phyloP scores from a whole-genome alignment of 2,888 invertebrate genomes.

The Plebejus melissa region DNA sequence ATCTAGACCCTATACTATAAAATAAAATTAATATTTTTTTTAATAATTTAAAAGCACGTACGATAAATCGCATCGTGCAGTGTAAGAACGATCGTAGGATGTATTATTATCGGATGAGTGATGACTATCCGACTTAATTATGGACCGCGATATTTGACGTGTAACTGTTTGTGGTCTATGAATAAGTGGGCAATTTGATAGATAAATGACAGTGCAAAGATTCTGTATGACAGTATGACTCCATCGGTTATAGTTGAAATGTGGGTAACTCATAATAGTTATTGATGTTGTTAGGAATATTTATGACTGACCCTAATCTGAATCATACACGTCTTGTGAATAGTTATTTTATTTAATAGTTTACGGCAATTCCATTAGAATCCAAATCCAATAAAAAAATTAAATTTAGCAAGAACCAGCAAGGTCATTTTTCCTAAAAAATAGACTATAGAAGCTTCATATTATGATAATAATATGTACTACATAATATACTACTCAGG shows the following conservation, averaged over 20 bases:
- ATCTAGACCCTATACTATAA: too few relatives aligned
- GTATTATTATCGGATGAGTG: conserved; percentile 31
- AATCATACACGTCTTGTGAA: neutral
- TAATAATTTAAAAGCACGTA: neutral
- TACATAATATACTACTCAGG: neutral
- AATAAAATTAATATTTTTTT: neutral
- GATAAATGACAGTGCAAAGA: conserved; percentile 9
- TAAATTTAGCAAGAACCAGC: too few relatives aligned
- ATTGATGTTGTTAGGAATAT: neutral
- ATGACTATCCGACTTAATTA: conserved; percentile 28
- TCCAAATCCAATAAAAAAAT: too few relatives aligned
- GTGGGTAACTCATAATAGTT: neutral
- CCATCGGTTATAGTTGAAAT: neutral
- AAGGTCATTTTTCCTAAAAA: too few relatives aligned
- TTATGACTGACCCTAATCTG: conserved; percentile 1
- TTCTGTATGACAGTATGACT: conserved; percentile 18
- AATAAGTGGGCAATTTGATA: conserved; percentile 20
- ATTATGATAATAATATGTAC: neutral
- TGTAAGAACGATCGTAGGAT: neutral
- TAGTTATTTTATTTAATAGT: neutral
- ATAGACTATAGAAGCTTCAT: too few relatives aligned
- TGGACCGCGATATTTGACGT: conserved; percentile 5
- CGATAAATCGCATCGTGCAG: conserved; percentile 1
- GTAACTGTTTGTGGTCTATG: conserved; percentile 20
- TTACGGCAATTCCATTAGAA: too few relatives aligned